phyloP scores from a whole-genome alignment of 2,113 vertebrate species.

The Orthochromis malagaraziensis region DNA sequence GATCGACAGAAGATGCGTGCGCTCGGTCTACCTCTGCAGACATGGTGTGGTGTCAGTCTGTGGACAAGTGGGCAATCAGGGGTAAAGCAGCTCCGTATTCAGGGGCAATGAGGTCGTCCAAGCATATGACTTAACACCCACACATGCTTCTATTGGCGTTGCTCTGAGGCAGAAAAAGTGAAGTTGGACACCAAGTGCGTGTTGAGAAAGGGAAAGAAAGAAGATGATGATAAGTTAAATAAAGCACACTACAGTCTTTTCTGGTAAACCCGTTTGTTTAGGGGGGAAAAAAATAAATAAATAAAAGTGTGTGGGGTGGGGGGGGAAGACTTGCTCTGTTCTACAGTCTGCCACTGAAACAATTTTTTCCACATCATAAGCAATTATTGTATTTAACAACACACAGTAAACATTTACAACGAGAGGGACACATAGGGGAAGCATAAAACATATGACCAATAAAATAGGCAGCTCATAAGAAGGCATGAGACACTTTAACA shows the following conservation, averaged over 20 bases:
- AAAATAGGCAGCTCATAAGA: background rate
- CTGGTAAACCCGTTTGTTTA: background rate
- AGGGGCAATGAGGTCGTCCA: slow-evolving; percentile 24
- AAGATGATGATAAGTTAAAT: background rate
- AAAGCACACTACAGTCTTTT: background rate
- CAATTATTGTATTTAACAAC: background rate
- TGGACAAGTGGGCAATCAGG: slow-evolving; percentile 3
- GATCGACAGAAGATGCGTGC: slow-evolving; percentile 58
- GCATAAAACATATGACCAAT: background rate
- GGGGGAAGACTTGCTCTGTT: background rate
- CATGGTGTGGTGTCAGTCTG: slow-evolving; percentile 67
- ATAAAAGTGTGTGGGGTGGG: fast-evolving
- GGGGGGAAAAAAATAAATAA: fast-evolving
- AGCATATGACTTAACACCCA: slow-evolving; percentile 51
- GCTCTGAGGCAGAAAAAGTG: slow-evolving; percentile 28
- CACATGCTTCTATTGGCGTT: slow-evolving; percentile 48
- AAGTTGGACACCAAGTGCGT: background rate
- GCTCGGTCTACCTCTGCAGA: slow-evolving; percentile 74
- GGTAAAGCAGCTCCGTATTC: slow-evolving; percentile 23
- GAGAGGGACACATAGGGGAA: background rate
- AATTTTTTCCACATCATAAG: background rate
- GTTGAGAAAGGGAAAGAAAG: background rate
- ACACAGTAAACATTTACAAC: slow-evolving; percentile 24
- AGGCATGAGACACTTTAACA: background rate
- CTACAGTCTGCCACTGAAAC: background rate